Base-by-base conservation (phyloP, 2,797 vertebrate genomes). In the Cryptoprocta ferox region DNA sequence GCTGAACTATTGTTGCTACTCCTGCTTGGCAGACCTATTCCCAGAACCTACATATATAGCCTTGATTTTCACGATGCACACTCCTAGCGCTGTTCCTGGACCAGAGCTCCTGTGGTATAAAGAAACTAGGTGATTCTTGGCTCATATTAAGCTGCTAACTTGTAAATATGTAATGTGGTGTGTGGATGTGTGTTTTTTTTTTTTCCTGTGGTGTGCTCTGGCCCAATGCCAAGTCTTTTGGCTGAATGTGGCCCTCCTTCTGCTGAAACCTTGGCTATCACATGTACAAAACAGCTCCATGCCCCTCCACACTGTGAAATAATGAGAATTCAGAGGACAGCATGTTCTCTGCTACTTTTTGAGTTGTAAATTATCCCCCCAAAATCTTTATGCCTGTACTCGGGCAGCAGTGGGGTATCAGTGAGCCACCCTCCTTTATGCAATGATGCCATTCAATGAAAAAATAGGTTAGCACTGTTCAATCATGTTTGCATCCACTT, bases 21-120 rank as follows among this genome's bases (percentile, higher is more conserved):
- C 3, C 28, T 45, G 35, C 0, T 18, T 66, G 19, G 0, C 78
- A 66, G 35, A 6, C 3, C 35, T 56, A 0, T 42, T 80, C 21
- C 63, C 59, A 85, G 59, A 48, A 1, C 19, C 24, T 4, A 18
- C 1, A 6, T 18, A 6, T 42, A 16, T 4, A 68, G 32, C 3
- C 21, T 18, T 48, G 10, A 2, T 39, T 42, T 15, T 89, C 21
- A 39, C 3, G 45, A 10, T 24, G 2, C 15, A 50, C 19, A 37
- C 3, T 63, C 6, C 8, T 26, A 50, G 18, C 13, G 10, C 15
- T 80, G 1, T 35, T 94, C 9, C 35, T 68, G 9, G 19, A 16
- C 7, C 15, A 61, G 7, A 78, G 2, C 50, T n/a, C 3, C 8
- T 9, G 4, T 13, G 1, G 3, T 2, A 19, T 5, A 48, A 39